Percentiles rank a stretch among this genome's conserved stretches.
These are phyloP conservation scores for Philopedon plagiatum DNA, from an alignment of 2,888 invertebrate species.

Conservation along the genomic window DNA sequence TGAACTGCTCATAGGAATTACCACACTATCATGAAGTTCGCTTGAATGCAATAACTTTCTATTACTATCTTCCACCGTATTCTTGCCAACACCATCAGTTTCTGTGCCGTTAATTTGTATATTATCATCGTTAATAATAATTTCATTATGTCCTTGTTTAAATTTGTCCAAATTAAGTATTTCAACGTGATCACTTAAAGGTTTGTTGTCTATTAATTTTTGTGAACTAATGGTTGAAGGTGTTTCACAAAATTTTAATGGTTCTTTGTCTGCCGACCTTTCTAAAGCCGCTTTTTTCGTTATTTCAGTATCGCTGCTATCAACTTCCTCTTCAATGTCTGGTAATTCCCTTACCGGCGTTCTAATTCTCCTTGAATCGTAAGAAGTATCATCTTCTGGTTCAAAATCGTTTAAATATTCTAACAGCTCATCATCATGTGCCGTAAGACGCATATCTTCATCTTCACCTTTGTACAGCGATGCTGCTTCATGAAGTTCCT, in stretches of 20 bases:
- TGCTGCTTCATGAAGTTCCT: slow-evolving; percentile 51
- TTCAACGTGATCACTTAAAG: slow-evolving; percentile 41
- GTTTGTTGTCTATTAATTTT: slow-evolving; percentile 42
- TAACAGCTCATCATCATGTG: slow-evolving; percentile 34
- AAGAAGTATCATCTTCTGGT: slow-evolving; percentile 28
- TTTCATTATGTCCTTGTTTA: slow-evolving; percentile 1
- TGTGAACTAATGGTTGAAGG: neutral
- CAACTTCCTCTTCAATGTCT: slow-evolving; percentile 51
- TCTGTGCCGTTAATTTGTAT: slow-evolving; percentile 7
- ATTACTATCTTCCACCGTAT: neutral
- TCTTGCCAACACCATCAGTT: neutral
- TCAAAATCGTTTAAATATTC: slow-evolving; percentile 49
- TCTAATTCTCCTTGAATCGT: slow-evolving; percentile 21
- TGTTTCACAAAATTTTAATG: slow-evolving; percentile 20
- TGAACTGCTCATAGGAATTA: slow-evolving; percentile 16
- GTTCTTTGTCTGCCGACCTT: neutral
- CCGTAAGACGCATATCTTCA: neutral
- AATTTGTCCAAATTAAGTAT: slow-evolving; percentile 9
- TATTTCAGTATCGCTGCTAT: slow-evolving; percentile 33
- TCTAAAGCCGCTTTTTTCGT: neutral
- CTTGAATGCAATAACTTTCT: slow-evolving; percentile 23
- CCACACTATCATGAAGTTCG: slow-evolving; percentile 24
- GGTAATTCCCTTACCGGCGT: slow-evolving; percentile 45
- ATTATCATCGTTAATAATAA: slow-evolving; percentile 16
- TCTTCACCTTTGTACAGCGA: slow-evolving; percentile 40